Base-by-base conservation (phyloP, 2,797 vertebrate species). In the Sciaenops ocellatus region DNA sequence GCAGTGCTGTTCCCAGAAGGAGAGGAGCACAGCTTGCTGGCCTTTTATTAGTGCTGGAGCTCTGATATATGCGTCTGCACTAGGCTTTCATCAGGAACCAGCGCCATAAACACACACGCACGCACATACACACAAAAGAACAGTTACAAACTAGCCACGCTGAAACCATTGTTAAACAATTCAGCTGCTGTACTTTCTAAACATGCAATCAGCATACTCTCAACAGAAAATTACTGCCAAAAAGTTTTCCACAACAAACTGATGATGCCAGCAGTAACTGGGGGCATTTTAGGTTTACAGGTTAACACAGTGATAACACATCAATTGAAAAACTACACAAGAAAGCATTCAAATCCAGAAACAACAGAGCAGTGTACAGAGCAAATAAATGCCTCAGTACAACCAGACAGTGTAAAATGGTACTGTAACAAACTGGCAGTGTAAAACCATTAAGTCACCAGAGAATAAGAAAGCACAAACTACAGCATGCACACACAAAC, bases 41-140 rank as follows among this genome's bases (percentile, higher is more conserved):
- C 93, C 94, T 94, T 96, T 95, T 95, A 95, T 95, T 95, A 95
- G 92, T 83, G 89, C 89, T 83, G 88, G 90, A 93, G 85, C 93
- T 93, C 94, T 95, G 94, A 95, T 95, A 94, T 94, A 94, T 92
- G 93, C 92, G 92, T 93, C 85, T 89, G 89, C 90, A 92, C 90
- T 85, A 90, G 93, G 93, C 95, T 95, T 96, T 95, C 94, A 95
- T 95, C 93, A 93, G 77, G 89, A 93, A 92, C 85, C 91, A 88
- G 90, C 73, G 71, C 78, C 87, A 90, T 90, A 91, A 92, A 88
- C 91, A 91, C 90, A 86, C 91, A 91, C 90, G 85, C 73, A 64
- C 42, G 13, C 74, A 87, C 63, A 85, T 65, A 72, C 83, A 90
- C 84, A 87, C 69, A 80, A 65, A 62, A 89, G 73, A 68, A 79